Percentiles rank a stretch among this genome's conserved stretches.
phyloP scores from a whole-genome alignment of 1,140 invertebrate genomes.

The Dinothrombium tinctorium region DNA sequence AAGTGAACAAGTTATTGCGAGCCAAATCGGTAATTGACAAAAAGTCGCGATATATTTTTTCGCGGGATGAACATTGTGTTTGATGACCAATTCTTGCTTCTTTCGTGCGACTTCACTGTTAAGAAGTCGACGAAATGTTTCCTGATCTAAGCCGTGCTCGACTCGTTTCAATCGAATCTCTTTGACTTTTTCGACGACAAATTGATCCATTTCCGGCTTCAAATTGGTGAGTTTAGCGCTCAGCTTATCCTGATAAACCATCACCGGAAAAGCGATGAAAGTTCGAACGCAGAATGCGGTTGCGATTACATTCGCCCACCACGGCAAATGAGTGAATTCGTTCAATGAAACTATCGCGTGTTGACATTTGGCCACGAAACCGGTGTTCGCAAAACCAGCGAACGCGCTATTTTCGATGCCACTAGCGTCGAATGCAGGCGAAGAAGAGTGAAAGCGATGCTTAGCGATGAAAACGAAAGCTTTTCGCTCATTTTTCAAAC shows the following conservation, averaged over 20 bases:
- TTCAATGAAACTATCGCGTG: conserved; percentile 28
- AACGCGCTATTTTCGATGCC: no score
- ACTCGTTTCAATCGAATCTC: conserved; percentile 39
- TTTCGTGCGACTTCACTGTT: conserved; percentile 32
- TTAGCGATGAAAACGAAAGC: no score
- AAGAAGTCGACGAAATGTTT: conserved; percentile 34
- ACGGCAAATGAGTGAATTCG: conserved; percentile 41
- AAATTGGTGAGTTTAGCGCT: conserved; percentile 44
- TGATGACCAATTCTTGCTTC: conserved; percentile 42
- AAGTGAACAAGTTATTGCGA: conserved; percentile 49
- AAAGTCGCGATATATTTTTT: conserved; percentile 42
- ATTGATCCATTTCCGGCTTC: conserved; percentile 38
- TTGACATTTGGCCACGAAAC: neutral
- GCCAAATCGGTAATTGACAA: conserved; percentile 61
- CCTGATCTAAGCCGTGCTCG: conserved; percentile 39
- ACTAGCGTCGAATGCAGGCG: no score
- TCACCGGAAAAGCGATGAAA: conserved; percentile 42
- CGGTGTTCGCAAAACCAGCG: no score
- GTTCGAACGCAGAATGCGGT: conserved; percentile 38
- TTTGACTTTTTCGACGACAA: conserved; percentile 37
- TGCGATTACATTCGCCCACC: conserved; percentile 51
- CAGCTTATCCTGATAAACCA: conserved; percentile 40
- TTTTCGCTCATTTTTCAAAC: no score
- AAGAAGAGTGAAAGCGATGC: no score
- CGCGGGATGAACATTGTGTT: conserved; percentile 67